Base-by-base conservation (phyloP, 2,113 vertebrate species). In the Gopherus evgoodei region DNA sequence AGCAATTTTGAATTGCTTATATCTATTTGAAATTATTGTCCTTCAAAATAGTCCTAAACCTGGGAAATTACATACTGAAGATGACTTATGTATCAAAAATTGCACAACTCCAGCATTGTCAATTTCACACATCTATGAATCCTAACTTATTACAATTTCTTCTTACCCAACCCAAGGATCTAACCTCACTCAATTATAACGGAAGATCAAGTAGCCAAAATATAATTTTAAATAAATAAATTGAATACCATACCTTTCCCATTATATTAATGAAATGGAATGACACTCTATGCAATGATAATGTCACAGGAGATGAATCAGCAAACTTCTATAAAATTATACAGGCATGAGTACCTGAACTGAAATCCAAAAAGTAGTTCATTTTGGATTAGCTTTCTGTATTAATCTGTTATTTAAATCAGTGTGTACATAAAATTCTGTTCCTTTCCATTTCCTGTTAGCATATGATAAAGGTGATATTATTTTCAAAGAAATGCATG, bases 101-200 rank as follows among this genome's bases (percentile, higher is more conserved):
- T 84, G 87, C 19, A 90, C 90, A 90, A 94, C 94, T 90, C 83
- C 76, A 76, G 79, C 84, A 84, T 80, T 25, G 76, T 89, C 84
- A 88, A 76, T 91, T 95, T 94, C 92, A 81, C 75, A 91, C 84
- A 82, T 81, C 91, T 93, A 47, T 84, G 83, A 91, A 90, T 90
- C 86, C 90, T 95, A 84, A 90, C 83, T 91, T 44, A 89, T 87
- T 90, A 29, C 75, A 83, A 42, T 86, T 95, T 47, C 57, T 69
- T 90, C 38, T 93, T 92, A 81, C 2, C 88, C 75, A 95, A 96
- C 94, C 79, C 53, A 87, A 86, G 90, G 86, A 94, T 13, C 44
- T 78, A 47, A 47, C 93, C 91, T 94, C 88, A 88, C 54, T 91
- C 91, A 62, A 81, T 91, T 76, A 49, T 16, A 44, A 59, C 27